Conservation (phyloP, 2,888 invertebrate species). For the Hirudinaria manillensis region DNA sequence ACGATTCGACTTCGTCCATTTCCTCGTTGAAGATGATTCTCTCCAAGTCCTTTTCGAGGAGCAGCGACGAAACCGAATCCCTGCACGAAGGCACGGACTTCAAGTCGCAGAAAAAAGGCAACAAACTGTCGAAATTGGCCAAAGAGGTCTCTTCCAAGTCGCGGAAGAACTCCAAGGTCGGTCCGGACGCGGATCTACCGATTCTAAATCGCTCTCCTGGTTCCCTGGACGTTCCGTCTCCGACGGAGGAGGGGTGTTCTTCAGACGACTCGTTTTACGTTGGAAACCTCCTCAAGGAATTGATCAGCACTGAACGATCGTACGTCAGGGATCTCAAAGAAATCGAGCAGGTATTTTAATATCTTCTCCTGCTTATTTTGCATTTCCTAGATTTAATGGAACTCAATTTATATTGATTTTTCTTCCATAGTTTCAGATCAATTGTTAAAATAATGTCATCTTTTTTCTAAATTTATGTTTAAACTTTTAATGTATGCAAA, state of each 20-base stretch:
- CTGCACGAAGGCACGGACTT: background rate
- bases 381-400: too few species aligned
- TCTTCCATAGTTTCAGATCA: too few species aligned
- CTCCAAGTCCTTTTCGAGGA: background rate
- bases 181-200: background rate
- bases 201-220: background rate
- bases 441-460: too few species aligned
- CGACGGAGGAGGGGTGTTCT: background rate
- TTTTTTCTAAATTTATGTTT: too few species aligned
- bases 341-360: constrained; percentile 23
- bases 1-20: background rate
- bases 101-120: background rate
- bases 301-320: constrained; percentile 24
- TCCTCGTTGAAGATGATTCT: background rate
- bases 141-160: background rate
- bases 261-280: background rate
- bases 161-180: background rate
- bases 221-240: background rate
- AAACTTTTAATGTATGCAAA: too few species aligned
- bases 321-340: constrained; percentile 33
- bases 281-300: constrained; percentile 24
- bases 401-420: too few species aligned
- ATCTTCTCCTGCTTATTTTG: background rate
- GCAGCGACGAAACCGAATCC: background rate
- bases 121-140: background rate